These are phyloP conservation scores for Drosophila prosaltans DNA, from an alignment of 1,140 invertebrate genomes.

Conservation along the genomic window DNA sequence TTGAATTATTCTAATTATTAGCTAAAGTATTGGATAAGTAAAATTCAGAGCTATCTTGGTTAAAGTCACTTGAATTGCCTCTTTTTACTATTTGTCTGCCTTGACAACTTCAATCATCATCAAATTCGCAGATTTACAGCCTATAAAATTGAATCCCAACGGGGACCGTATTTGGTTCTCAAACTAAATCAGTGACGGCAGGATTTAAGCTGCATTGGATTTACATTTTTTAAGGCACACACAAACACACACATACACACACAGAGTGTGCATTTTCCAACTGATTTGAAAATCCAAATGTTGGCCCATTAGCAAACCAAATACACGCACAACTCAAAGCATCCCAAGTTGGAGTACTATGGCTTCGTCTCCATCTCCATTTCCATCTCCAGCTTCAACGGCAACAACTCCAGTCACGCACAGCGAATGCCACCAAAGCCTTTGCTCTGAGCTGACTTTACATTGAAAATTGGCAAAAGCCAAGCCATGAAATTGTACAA, in stretches of 20 bases:
- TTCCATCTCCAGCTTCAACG: slow-evolving; percentile 6
- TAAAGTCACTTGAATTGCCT: not conserved
- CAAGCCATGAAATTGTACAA: slow-evolving; percentile 80
- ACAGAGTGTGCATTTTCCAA: slow-evolving; percentile 67
- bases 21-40: not conserved
- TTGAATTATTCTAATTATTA: not conserved
- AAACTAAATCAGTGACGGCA: slow-evolving; percentile 58
- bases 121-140: slow-evolving; percentile 38
- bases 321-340: slow-evolving; percentile 54
- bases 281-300: slow-evolving; percentile 78
- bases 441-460: slow-evolving; percentile 54
- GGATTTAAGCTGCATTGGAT: slow-evolving; percentile 64
- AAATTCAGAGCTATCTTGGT: not conserved
- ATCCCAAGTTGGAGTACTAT: not conserved
- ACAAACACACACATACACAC: slow-evolving; percentile 15
- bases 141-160: slow-evolving; percentile 13
- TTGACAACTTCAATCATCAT: slow-evolving; percentile 50
- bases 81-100: not conserved
- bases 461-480: slow-evolving; percentile 76
- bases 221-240: slow-evolving; percentile 14
- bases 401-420: slow-evolving; percentile 33
- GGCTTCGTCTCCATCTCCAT: not conserved
- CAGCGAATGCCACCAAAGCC: slow-evolving; percentile 6
- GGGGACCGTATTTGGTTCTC: slow-evolving; percentile 3
- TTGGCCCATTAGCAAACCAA: slow-evolving; percentile 77